Conservation (phyloP, 2,113 vertebrate genomes). For the Apistogramma diplotaenia region DNA sequence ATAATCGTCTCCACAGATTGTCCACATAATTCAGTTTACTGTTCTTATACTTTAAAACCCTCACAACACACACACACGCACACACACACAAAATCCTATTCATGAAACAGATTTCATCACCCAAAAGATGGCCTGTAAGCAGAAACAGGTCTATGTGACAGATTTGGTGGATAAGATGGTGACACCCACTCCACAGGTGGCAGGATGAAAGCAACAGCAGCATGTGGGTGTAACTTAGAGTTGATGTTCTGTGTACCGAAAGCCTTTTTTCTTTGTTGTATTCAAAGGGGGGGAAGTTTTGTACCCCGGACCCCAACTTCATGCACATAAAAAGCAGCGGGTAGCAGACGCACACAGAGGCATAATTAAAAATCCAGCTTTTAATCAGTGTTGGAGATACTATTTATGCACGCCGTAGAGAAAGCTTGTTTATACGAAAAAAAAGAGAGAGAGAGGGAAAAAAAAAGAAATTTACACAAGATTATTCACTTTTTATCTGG, state of each 20-base stretch:
- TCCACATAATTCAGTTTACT: neutral
- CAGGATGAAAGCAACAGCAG: conserved; percentile 65
- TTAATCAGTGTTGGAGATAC: neutral
- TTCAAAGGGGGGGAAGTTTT: neutral
- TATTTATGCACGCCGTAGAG: conserved; percentile 8
- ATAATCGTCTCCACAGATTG: neutral
- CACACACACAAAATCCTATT: neutral
- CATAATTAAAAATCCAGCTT: conserved; percentile 3
- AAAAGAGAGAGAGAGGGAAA: neutral
- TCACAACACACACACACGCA: neutral
- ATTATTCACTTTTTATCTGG: conserved; percentile 29
- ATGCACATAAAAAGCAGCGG: neutral
- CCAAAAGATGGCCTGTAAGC: conserved; percentile 36
- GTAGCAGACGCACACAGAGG: neutral
- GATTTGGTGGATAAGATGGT: conserved; percentile 62
- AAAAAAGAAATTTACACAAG: conserved; percentile 19
- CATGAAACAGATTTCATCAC: conserved; percentile 49
- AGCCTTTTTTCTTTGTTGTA: conserved; percentile 11
- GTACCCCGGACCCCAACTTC: conserved; percentile 8
- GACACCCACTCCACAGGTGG: conserved; percentile 74
- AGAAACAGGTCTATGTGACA: conserved; percentile 56
- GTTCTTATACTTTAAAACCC: neutral
- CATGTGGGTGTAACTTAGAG: conserved; percentile 63
- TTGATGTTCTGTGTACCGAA: conserved; percentile 37
- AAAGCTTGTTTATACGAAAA: neutral